phyloP scores from a whole-genome alignment of 1,140 invertebrate species.

The Wiebesia pumilae region DNA sequence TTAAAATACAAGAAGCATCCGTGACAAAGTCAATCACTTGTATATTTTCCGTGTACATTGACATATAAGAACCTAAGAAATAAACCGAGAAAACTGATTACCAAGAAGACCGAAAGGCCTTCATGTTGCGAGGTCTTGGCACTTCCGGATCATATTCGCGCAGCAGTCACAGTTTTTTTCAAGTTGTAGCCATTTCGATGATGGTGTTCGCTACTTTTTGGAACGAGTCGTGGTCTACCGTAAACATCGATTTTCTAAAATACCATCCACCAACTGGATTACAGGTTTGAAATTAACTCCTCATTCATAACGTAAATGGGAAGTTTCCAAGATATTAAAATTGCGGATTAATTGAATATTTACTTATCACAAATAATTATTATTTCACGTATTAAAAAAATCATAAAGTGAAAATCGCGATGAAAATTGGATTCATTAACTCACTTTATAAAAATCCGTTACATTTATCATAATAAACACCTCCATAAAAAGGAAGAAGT shows the following conservation, averaged over 20 bases:
- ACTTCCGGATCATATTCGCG: slow-evolving; percentile 16
- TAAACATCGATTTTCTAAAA: slow-evolving; percentile 19
- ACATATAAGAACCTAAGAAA: slow-evolving; percentile 13
- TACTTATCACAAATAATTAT: no score
- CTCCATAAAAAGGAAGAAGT: no score
- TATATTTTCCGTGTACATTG: slow-evolving; percentile 33
- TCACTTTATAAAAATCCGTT: no score
- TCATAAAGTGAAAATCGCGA: no score
- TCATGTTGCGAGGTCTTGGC: not conserved
- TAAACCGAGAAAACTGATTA: not conserved
- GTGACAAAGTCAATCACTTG: not conserved
- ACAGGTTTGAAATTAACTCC: slow-evolving; percentile 5
- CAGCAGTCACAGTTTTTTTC: not conserved
- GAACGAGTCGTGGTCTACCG: not conserved
- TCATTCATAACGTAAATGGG: not conserved
- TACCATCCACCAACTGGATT: slow-evolving; percentile 35
- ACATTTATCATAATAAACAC: no score
- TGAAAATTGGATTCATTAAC: no score
- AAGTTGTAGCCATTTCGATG: not conserved
- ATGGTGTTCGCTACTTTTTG: not conserved
- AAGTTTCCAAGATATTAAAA: no score
- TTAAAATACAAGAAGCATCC: not conserved
- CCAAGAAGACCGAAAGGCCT: not conserved
- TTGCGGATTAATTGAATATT: no score
- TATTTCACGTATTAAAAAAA: no score